phyloP scores from a whole-genome alignment of 2,797 vertebrate genomes.

The Pangasius krempfi region DNA sequence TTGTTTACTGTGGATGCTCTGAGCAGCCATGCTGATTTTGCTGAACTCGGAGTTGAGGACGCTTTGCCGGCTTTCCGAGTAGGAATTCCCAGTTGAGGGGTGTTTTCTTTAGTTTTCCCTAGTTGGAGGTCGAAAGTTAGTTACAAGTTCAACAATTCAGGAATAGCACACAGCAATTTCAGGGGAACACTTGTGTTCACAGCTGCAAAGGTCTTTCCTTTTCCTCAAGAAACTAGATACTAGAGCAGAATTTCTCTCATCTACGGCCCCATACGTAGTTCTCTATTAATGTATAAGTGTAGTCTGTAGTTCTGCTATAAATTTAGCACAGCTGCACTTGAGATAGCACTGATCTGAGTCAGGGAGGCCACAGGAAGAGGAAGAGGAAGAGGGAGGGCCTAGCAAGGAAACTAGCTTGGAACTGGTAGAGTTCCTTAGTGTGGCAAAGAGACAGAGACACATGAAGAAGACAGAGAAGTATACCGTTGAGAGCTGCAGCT shows the following conservation, averaged over 20 bases:
- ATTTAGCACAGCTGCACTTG: not conserved
- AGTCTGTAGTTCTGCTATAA: not conserved
- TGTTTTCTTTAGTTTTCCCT: not conserved
- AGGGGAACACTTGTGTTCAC: not conserved
- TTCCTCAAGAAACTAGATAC: not conserved
- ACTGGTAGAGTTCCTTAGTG: not conserved
- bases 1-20: not conserved
- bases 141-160: not conserved
- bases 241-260: not conserved
- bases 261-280: not conserved
- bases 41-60: not conserved
- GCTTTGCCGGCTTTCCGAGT: not conserved
- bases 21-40: not conserved
- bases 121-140: too few species aligned
- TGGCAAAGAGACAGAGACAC: not conserved
- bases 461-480: not conserved
- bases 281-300: too few species aligned
- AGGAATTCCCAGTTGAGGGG: not conserved
- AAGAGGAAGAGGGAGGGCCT: conserved; percentile 58
- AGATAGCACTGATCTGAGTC: not conserved
- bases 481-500: conserved; percentile 62
- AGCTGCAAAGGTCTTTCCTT: not conserved
- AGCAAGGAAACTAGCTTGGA: not conserved
- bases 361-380: conserved; percentile 29
- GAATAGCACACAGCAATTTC: not conserved